Conservation (phyloP, 2,797 vertebrate genomes). For the Hyperoplus immaculatus region DNA sequence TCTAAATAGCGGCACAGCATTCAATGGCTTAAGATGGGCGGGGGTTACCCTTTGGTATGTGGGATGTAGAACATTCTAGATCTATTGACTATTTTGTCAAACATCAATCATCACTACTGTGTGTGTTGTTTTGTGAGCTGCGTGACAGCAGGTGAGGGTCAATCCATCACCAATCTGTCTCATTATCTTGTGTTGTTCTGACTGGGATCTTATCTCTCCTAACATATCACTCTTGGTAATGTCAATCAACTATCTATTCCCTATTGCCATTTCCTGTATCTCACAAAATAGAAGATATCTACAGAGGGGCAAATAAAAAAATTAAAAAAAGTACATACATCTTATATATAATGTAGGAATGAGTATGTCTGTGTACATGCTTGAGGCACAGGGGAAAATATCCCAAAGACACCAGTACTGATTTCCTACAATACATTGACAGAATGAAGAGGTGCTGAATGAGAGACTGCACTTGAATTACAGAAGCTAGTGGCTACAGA, state of each 20-base stretch:
- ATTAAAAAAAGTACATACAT: no score
- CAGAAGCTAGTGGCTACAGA: no score
- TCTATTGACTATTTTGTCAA: neutral
- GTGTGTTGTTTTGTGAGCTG: slow-evolving; percentile 1
- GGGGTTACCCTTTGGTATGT: no score
- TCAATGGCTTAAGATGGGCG: neutral
- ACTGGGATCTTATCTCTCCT: neutral
- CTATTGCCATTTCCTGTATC: neutral
- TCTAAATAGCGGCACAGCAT: neutral
- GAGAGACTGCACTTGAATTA: no score
- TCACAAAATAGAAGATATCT: neutral
- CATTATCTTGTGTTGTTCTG: neutral
- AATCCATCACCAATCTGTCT: neutral
- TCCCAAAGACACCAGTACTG: no score
- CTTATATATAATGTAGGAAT: neutral
- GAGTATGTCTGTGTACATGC: neutral
- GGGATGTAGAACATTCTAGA: neutral
- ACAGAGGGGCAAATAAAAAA: neutral
- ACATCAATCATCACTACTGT: neutral
- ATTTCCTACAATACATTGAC: no score
- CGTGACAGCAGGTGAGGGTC: slow-evolving; percentile 4
- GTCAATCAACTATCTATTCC: neutral
- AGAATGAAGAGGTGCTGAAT: no score
- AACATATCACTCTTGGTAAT: neutral
- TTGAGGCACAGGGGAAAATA: neutral